Evolutionary conservation across 2,113 vertebrate species (phyloP).

Genomic region (Macrotis lagotis): DNA sequence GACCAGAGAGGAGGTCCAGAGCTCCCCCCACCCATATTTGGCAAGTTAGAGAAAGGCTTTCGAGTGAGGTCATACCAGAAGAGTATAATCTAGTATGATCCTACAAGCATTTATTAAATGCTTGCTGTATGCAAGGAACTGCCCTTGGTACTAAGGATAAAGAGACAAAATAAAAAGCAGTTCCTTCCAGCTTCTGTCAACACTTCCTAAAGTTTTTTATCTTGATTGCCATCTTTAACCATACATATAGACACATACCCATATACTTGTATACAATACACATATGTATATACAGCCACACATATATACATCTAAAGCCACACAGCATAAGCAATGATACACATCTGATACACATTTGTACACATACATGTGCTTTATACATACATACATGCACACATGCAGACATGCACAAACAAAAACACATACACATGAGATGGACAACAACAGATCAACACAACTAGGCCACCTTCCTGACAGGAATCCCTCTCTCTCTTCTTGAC

Average conservation of each 20-base stretch:
- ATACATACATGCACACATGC: too few relatives aligned
- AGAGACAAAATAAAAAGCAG: background rate
- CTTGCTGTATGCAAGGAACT: background rate
- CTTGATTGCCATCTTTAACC: background rate
- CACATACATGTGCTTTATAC: too few relatives aligned
- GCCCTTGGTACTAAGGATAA: background rate
- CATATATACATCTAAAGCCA: background rate
- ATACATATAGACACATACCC: background rate
- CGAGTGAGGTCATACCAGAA: background rate
- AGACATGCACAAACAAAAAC: background rate
- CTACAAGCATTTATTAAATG: background rate
- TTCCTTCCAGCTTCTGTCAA: accelerated
- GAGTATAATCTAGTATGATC: background rate
- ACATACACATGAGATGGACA: background rate
- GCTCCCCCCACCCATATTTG: background rate
- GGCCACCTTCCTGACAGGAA: background rate
- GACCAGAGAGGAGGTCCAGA: background rate
- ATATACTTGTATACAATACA: too few relatives aligned
- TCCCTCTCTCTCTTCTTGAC: background rate
- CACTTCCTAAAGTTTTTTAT: background rate
- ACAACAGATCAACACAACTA: background rate
- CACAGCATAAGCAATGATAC: background rate
- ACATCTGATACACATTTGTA: background rate
- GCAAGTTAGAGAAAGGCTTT: background rate
- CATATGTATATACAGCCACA: too few relatives aligned